Base-by-base conservation (phyloP, 1,140 invertebrate species). In the Bombus sylvicola region DNA sequence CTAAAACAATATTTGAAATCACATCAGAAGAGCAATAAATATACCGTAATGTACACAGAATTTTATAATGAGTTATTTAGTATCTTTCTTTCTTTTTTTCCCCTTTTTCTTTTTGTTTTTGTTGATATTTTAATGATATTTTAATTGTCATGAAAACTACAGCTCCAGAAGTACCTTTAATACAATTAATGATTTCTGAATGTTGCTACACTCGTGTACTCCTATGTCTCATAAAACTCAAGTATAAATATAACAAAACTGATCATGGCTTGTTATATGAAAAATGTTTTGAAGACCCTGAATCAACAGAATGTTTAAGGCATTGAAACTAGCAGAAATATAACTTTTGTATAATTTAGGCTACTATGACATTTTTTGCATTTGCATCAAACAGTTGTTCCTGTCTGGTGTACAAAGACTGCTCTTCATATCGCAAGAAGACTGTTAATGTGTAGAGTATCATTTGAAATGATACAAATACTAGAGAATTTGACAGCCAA, bases 401-500 rank as follows among this genome's bases (percentile, higher is more conserved):
- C 83, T 91, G 88, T 93, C 91, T 75, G 74, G 86, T 81, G 89
- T 89, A 87, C 82, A 89, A 93, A 93, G 90, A 92, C 92, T 93
- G 90, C 75, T 91, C 87, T 93, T 94, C 87, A 86, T 88, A 91
- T 92, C 86, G 91, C 86, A 80, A 91, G 85, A 92, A 93, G 92
- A 93, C 91, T 92, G 92, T 92, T 89, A 76, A 87, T 53, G 66
- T 59, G 47, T 86, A 88, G 81, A 69, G 78, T 87, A 90, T 87
- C 86, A 72, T 83, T 83, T 43, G 43, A 78, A 3, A 82, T 89
- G 89, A 89, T 90, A 91, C 79, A 86, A 71, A 64, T 69, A 79
- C 76, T 92, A 90, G 87, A 81, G 72, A 88, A 87, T 85, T 81
- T 80, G 64, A 90, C 88, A 85, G 78, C 85, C 69, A 84, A 86